These are phyloP conservation scores for Peromyscus nudipes DNA, from an alignment of 2,797 vertebrate genomes.

Conservation along the genomic window DNA sequence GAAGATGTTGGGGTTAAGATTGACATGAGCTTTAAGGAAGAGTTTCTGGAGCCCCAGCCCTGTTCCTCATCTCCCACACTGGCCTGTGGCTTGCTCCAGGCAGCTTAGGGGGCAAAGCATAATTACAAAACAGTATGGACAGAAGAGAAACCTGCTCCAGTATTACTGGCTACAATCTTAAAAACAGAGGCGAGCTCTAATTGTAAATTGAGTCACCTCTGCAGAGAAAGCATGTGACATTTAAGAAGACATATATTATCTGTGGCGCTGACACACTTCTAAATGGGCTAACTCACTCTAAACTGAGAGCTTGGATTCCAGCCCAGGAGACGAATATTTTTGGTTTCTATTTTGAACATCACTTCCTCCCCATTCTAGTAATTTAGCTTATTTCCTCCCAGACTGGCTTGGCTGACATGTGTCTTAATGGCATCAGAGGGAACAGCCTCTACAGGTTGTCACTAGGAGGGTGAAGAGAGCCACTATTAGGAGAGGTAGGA, in stretches of 20 bases:
- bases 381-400: conserved; percentile 45
- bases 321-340: conserved; percentile 52
- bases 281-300: conserved; percentile 67
- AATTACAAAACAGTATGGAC: background rate
- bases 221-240: background rate
- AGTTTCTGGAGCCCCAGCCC: background rate
- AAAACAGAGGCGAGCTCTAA: background rate
- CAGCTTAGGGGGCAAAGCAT: background rate
- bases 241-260: conserved; percentile 55
- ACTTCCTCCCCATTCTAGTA: conserved; percentile 67
- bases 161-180: background rate
- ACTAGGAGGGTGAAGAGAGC: background rate
- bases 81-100: background rate
- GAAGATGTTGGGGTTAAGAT: background rate
- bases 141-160: background rate
- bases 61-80: background rate
- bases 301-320: conserved; percentile 54
- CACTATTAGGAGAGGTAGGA: background rate
- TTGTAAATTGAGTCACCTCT: conserved; percentile 17
- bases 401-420: background rate
- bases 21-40: background rate
- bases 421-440: background rate
- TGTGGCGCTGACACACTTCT: conserved; percentile 44
- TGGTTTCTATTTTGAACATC: conserved; percentile 56
- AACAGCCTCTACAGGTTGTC: background rate